Evolutionary conservation across 2,888 invertebrate species (phyloP).

Genomic region (Phalera bucephala): DNA sequence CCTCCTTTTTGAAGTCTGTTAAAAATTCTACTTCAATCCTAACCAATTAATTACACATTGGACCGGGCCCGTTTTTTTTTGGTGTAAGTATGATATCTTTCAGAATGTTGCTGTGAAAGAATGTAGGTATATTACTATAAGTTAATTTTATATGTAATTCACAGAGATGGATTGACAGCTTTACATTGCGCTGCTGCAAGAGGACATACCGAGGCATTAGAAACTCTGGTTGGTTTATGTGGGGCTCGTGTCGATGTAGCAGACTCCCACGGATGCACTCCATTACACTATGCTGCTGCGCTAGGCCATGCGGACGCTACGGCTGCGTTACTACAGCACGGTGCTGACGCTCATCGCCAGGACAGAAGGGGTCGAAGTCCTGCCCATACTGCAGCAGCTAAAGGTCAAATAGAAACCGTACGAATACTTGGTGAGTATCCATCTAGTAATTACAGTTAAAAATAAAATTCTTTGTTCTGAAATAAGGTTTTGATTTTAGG

Average conservation of each 20-base stretch:
- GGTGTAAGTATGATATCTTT: too few species aligned
- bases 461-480: too few species aligned
- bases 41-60: too few species aligned
- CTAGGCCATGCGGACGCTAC: constrained; percentile 98
- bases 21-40: too few species aligned
- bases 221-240: constrained; percentile 93
- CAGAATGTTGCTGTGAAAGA: too few species aligned
- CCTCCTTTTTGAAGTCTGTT: too few species aligned
- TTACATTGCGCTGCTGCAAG: constrained; percentile 98
- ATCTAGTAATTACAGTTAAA: not conserved
- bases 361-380: constrained; percentile 96
- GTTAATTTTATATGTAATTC: constrained; percentile 9
- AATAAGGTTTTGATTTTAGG: too few species aligned
- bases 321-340: constrained; percentile 92
- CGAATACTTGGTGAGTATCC: constrained; percentile 84
- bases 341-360: constrained; percentile 95
- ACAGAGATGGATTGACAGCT: constrained; percentile 96
- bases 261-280: constrained; percentile 97
- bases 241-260: constrained; percentile 94
- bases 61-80: too few species aligned
- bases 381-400: constrained; percentile 97
- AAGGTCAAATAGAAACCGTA: constrained; percentile 95
- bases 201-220: constrained; percentile 96
- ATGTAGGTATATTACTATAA: too few species aligned
- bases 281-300: constrained; percentile 98